These are phyloP conservation scores for Hippocampus mohnikei DNA, from an alignment of 2,113 vertebrate genomes.

Conservation along the genomic window DNA sequence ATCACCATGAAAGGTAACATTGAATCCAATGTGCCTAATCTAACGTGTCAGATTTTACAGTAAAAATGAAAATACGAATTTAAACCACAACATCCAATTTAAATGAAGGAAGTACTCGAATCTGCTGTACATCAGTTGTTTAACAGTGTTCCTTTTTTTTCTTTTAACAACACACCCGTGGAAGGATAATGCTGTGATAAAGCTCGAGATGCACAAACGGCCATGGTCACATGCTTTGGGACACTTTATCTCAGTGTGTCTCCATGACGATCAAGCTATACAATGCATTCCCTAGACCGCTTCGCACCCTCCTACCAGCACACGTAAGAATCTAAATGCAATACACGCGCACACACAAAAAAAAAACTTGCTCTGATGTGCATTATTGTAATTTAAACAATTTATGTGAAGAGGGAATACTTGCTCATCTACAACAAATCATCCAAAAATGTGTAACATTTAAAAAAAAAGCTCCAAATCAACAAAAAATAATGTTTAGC, in stretches of 20 bases:
- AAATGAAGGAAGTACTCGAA: background rate
- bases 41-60: background rate
- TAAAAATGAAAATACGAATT: background rate
- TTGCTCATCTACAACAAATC: background rate
- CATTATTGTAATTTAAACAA: background rate
- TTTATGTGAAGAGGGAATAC: background rate
- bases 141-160: background rate
- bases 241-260: conserved; percentile 31
- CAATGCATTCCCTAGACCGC: background rate
- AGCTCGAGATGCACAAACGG: conserved; percentile 11
- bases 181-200: background rate
- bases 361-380: background rate
- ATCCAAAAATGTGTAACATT: too few species aligned
- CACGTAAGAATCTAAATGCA: conserved; percentile 7
- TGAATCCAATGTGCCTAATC: background rate
- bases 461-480: background rate
- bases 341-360: background rate
- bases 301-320: conserved; percentile 6
- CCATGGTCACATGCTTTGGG: conserved; percentile 44
- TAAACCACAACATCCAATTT: background rate
- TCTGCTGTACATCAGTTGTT: background rate
- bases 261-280: conserved; percentile 39
- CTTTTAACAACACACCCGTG: background rate
- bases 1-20: too few species aligned
- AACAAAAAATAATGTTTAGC: conserved; percentile 20